Conservation (phyloP, 2,888 invertebrate genomes). For the Asteroscopus sphinx region DNA sequence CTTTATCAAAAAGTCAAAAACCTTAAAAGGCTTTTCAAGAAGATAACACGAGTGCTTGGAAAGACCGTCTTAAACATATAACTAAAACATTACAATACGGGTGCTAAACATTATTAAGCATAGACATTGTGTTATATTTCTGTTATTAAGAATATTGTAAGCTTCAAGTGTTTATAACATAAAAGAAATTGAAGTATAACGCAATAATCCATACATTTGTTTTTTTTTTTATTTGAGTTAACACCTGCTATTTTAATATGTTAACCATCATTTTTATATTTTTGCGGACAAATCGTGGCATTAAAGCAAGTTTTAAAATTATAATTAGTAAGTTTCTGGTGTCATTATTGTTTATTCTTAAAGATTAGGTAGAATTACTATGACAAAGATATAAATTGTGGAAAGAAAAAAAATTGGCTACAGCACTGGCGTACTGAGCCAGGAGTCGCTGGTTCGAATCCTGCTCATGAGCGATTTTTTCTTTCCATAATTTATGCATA, state of each 20-base stretch:
- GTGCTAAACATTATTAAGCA: conserved; percentile 15
- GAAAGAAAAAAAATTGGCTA: no score
- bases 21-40: conserved; percentile 7
- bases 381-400: no score
- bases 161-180: conserved; percentile 19
- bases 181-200: conserved; percentile 15
- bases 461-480: no score
- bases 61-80: conserved; percentile 22
- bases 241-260: conserved; percentile 34
- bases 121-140: no score
- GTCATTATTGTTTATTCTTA: no score
- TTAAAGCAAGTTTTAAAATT: no score
- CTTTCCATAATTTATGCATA: no score
- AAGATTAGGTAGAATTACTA: no score
- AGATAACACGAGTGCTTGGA: conserved; percentile 17
- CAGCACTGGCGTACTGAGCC: no score
- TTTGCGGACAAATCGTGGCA: not conserved
- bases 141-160: conserved; percentile 23
- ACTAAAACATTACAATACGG: conserved; percentile 33
- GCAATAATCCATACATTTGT: conserved; percentile 6
- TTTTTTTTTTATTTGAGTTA: conserved; percentile 20
- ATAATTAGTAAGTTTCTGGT: no score
- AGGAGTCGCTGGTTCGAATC: no score
- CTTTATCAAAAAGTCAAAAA: not conserved
- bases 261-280: conserved; percentile 12